Percentiles rank a stretch among this genome's conserved stretches.
Evolutionary conservation across 2,113 vertebrate species (phyloP).

Genomic region (Diadophis punctatus): DNA sequence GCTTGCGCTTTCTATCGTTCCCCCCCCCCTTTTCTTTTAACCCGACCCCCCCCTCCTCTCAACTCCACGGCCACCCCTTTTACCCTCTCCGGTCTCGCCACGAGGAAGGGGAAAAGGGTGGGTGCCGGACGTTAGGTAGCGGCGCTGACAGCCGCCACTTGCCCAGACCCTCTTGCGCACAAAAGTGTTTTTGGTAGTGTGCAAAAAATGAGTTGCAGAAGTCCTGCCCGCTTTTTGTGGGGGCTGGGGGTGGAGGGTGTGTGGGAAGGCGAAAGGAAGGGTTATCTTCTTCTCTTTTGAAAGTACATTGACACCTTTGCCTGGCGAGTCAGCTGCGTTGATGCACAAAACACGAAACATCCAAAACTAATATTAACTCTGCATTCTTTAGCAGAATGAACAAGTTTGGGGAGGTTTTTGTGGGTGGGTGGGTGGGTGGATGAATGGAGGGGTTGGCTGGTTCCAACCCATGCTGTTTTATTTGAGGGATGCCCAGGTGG

Average conservation of each 20-base stretch:
- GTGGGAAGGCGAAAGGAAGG: neutral
- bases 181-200: constrained; percentile 27
- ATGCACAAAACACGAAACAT: constrained; percentile 44
- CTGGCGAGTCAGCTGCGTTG: constrained; percentile 3
- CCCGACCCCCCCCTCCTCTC: neutral
- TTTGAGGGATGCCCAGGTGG: constrained; percentile 37
- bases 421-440: neutral
- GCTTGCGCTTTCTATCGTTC: constrained; percentile 31
- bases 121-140: constrained; percentile 38
- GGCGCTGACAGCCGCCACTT: constrained; percentile 44
- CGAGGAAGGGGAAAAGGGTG: constrained; percentile 4
- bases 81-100: constrained; percentile 2
- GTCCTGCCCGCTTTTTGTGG: constrained; percentile 3
- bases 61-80: neutral
- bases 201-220: constrained; percentile 43
- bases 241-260: too few species aligned
- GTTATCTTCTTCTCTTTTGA: constrained; percentile 18
- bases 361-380: constrained; percentile 30
- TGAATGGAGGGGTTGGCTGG: neutral
- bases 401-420: neutral
- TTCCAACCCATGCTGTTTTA: neutral
- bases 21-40: neutral
- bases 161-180: neutral
- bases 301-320: constrained; percentile 35
- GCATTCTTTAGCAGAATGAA: neutral